Base-by-base conservation (phyloP, 2,888 invertebrate genomes). In the Drosophila mimica region DNA sequence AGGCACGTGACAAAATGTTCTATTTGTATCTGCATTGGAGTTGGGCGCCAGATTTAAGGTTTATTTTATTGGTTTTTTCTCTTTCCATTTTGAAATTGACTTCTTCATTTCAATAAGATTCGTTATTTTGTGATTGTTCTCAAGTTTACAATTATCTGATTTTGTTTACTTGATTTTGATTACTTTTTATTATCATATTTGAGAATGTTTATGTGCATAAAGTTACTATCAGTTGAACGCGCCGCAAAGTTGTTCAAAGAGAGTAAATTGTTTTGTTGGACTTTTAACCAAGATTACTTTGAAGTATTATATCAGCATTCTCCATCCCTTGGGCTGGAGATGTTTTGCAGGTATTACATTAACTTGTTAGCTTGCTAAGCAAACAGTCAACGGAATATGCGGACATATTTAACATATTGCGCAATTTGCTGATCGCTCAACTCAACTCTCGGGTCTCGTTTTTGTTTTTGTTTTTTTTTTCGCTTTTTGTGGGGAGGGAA, bases 391-490 rank as follows among this genome's bases (percentile, higher is more conserved):
- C 77, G 58, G 52, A 80, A 64, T 70, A 62, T 66, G 77, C 72
- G 72, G 78, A 61, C 71, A 70, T 63, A 65, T 86, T 88, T 80
- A 90, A 74, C 91, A 89, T 87, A 90, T 85, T 85, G 91, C 85
- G 85, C 85, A 85, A 85, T 87, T 89, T 74, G 73, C 84, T 72
- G 74, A 78, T 78, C 77, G 57, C 36, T 61, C 46, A 28, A 33
- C 57, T 31, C 46, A 48, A n/a, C 79, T 38, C 11, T 43, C 59
- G 20, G 13, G 28, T 43, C 20, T 13, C 13, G 8, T 25, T 6
- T 34, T 17, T n/a, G 43, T n/a, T 43, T 3, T 54, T 34, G 11
- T 36, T 34, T 15, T 38, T 51, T 40, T 30, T n/a, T 31, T 52
- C 48, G 2, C 17, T 15, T 25, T 17, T 5, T 34, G 13, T n/a